Percentiles rank a stretch among this genome's conserved stretches.
These are phyloP conservation scores for Tragopan temminckii DNA, from an alignment of 2,797 vertebrate species.

Conservation along the genomic window DNA sequence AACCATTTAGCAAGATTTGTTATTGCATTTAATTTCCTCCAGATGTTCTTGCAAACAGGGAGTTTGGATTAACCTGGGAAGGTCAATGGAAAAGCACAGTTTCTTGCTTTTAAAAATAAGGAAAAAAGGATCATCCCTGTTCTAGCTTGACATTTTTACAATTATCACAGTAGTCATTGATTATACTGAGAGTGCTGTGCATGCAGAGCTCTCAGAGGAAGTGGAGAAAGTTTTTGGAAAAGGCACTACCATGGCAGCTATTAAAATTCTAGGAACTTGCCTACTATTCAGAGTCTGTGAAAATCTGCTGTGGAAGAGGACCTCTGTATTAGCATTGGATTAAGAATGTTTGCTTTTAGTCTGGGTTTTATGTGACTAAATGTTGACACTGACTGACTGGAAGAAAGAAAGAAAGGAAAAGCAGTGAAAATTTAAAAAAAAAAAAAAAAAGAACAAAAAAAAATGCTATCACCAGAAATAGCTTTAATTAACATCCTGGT, in stretches of 20 bases:
- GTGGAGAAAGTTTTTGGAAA: neutral
- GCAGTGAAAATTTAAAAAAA: neutral
- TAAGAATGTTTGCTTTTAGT: constrained; percentile 37
- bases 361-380: constrained; percentile 1
- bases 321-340: constrained; percentile 6
- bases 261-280: constrained; percentile 23
- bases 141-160: neutral
- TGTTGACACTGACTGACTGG: neutral
- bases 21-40: constrained; percentile 45
- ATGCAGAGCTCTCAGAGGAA: neutral
- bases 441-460: neutral
- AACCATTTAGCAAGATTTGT: constrained; percentile 27
- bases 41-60: constrained; percentile 30
- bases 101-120: neutral
- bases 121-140: neutral
- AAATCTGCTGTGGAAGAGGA: neutral
- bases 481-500: constrained; percentile 22
- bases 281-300: neutral
- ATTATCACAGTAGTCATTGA: neutral
- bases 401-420: neutral
- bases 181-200: neutral
- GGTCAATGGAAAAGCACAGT: neutral
- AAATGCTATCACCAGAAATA: neutral
- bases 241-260: neutral
- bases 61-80: constrained; percentile 31